These are phyloP conservation scores for Stenichneumon culpator DNA, from an alignment of 2,888 invertebrate species.

Conservation along the genomic window DNA sequence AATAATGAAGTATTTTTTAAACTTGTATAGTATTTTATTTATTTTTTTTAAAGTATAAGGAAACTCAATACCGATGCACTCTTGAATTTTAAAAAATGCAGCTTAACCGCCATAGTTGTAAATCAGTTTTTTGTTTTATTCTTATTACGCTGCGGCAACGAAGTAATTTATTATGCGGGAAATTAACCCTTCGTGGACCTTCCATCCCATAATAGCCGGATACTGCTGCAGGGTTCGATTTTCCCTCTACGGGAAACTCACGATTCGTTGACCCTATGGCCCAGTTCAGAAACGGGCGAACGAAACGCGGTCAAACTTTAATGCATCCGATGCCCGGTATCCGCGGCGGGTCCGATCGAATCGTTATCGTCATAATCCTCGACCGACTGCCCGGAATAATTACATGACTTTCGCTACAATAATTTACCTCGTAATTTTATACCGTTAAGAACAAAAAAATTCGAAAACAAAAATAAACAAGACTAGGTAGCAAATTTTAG, in stretches of 20 bases:
- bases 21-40: slow-evolving; percentile 3
- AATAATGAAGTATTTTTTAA: not conserved
- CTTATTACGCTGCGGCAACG: not conserved
- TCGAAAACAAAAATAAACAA: not conserved
- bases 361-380: slow-evolving; percentile 21
- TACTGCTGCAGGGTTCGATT: slow-evolving; percentile 42
- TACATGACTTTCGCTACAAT: not conserved
- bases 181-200: not conserved
- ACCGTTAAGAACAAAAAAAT: not conserved
- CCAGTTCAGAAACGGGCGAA: slow-evolving; percentile 57
- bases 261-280: slow-evolving; percentile 66
- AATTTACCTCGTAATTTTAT: not conserved
- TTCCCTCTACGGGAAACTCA: slow-evolving; percentile 56
- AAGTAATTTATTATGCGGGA: not conserved
- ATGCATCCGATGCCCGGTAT: slow-evolving; percentile 25
- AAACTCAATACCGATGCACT: not conserved
- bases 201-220: not conserved
- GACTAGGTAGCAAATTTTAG: too few relatives aligned
- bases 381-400: not conserved
- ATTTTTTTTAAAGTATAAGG: not conserved
- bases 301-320: slow-evolving; percentile 58
- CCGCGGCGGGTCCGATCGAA: slow-evolving; percentile 1
- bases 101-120: not conserved
- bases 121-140: not conserved
- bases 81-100: not conserved